A percentile compares a stretch with the other conserved stretches of the same genome.
These are phyloP conservation scores for Agrotis puta DNA, from an alignment of 2,888 invertebrate species.

Conservation along the genomic window DNA sequence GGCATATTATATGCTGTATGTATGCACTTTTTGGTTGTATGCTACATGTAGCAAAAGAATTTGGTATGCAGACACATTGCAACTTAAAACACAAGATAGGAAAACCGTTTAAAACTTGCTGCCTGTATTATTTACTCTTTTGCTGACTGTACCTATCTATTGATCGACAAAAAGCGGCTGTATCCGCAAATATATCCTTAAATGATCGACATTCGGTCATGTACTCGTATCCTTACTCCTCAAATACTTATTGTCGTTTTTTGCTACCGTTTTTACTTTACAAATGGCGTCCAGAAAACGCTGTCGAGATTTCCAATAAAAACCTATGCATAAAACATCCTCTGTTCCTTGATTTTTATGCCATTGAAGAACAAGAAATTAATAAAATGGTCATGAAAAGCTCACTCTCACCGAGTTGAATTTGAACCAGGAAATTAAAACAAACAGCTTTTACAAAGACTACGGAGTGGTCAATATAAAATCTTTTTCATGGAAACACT, in stretches of 20 bases:
- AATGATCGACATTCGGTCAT: slow-evolving; percentile 22
- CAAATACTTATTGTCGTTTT: slow-evolving; percentile 34
- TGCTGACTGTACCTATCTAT: slow-evolving; percentile 1
- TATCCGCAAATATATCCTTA: slow-evolving; percentile 21
- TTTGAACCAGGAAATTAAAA: background rate
- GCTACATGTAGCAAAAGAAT: too few relatives aligned
- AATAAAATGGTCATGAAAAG: background rate
- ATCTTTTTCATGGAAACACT: background rate
- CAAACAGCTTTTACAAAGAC: background rate
- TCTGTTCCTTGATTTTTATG: background rate
- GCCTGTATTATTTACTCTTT: too few relatives aligned
- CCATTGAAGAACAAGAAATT: background rate
- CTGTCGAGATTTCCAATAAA: slow-evolving; percentile 34
- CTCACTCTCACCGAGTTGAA: background rate
- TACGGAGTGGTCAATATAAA: background rate
- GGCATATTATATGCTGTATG: too few relatives aligned
- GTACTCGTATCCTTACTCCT: slow-evolving; percentile 34
- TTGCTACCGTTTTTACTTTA: slow-evolving; percentile 26
- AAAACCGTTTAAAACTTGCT: too few relatives aligned
- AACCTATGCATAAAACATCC: slow-evolving; percentile 20
- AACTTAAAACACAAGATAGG: too few relatives aligned
- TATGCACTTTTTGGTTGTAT: too few relatives aligned
- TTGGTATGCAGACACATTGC: too few relatives aligned
- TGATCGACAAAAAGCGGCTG: slow-evolving; percentile 17
- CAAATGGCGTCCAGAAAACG: slow-evolving; percentile 5